Evolutionary conservation across 2,113 vertebrate species (phyloP).

Genomic region (Ophiodon elongatus): DNA sequence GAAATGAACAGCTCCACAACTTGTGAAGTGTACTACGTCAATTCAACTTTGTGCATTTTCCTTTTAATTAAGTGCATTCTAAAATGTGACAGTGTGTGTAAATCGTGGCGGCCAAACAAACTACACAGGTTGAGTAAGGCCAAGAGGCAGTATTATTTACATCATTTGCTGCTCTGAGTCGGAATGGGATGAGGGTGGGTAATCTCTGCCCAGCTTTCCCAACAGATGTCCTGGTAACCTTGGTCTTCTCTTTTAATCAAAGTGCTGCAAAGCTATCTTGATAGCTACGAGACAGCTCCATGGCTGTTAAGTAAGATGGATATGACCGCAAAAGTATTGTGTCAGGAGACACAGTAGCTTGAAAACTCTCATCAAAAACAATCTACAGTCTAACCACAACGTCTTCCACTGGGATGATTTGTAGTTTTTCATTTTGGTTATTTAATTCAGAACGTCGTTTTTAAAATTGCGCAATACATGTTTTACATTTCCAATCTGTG

Average conservation of each 20-base stretch:
- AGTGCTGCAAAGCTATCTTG: slow-evolving; percentile 77
- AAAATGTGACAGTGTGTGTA: neutral
- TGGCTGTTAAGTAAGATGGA: slow-evolving; percentile 61
- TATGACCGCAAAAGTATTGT: slow-evolving; percentile 24
- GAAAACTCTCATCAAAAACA: neutral
- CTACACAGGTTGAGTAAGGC: slow-evolving; percentile 52
- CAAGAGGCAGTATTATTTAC: slow-evolving; percentile 71
- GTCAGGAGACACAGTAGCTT: slow-evolving; percentile 16
- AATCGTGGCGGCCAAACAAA: neutral
- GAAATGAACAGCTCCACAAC: neutral
- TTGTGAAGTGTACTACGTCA: neutral
- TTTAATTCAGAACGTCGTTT: neutral
- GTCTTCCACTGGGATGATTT: neutral
- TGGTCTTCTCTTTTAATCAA: slow-evolving; percentile 83
- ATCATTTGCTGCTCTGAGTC: slow-evolving; percentile 66
- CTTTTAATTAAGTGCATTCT: neutral
- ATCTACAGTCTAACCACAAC: neutral
- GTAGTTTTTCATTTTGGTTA: neutral
- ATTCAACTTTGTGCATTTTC: neutral
- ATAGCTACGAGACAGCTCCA: slow-evolving; percentile 56
- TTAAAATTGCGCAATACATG: neutral
- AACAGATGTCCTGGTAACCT: slow-evolving; percentile 81
- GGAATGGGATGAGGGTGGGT: slow-evolving; percentile 73
- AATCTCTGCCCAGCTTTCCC: slow-evolving; percentile 81
- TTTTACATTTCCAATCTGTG: neutral